phyloP scores from a whole-genome alignment of 2,888 invertebrate genomes.

The Apoderus coryli region DNA sequence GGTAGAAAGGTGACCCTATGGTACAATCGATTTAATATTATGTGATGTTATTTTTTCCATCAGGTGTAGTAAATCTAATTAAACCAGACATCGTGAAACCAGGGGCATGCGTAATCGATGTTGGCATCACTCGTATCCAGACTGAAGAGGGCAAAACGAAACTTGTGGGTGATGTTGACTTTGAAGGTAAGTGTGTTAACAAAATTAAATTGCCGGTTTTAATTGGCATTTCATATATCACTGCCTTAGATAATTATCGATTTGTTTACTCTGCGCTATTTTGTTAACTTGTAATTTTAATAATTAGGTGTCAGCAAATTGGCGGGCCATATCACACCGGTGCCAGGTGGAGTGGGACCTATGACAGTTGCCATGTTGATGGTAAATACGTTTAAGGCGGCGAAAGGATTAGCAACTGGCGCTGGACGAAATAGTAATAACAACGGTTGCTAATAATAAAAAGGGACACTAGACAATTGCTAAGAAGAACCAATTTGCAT shows the following conservation, averaged over 20 bases:
- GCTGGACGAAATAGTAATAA: no score
- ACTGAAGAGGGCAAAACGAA: slow-evolving; percentile 50
- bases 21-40: no score
- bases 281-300: no score
- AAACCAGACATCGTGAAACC: slow-evolving; percentile 77
- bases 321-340: slow-evolving; percentile 77
- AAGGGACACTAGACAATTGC: no score
- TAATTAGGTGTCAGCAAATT: slow-evolving; percentile 60
- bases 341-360: slow-evolving; percentile 86
- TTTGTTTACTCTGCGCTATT: no score
- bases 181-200: slow-evolving; percentile 44
- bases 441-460: no score
- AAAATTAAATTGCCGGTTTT: no score
- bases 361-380: slow-evolving; percentile 92
- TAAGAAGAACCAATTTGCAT: no score
- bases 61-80: slow-evolving; percentile 60
- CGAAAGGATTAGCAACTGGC: slow-evolving; percentile 26
- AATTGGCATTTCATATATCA: no score
- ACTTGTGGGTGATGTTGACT: slow-evolving; percentile 82
- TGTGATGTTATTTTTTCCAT: no score
- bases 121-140: slow-evolving; percentile 65
- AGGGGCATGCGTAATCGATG: slow-evolving; percentile 78
- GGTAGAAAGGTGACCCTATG: no score
- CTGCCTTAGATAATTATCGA: no score
- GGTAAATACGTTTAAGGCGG: slow-evolving; percentile 73